Base-by-base conservation (phyloP, 1,140 invertebrate species). In the Drosophila mauritiana region DNA sequence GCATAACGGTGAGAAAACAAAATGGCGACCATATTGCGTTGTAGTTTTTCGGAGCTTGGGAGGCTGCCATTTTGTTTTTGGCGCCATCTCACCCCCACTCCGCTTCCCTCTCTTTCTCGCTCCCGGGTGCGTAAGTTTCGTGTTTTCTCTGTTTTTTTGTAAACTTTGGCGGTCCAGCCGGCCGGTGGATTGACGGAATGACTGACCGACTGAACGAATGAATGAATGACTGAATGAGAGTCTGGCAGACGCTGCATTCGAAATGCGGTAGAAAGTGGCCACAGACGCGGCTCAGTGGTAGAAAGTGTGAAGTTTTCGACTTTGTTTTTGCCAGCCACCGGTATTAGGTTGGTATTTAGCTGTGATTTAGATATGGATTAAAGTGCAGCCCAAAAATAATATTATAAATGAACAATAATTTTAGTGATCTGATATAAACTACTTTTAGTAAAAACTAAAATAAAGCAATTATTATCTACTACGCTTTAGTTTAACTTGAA, bases 21-120 rank as follows among this genome's bases (percentile, higher is more conserved):
- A 89, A 89, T 89, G 84, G 84, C 84, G 73, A 78, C 84, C 84
- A 89, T 84, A 90, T 78, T 89, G 84, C 84, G 84, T 84, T 76
- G 84, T 80, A 83, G 75, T 89, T 80, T 70, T 69, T 61, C 58
- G 73, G 52, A 75, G 83, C 78, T 82, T 88, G 69, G 43, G 57
- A 68, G 68, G 62, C 83, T 80, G 83, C 84, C 83, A 88, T 88
- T 88, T 88, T 88, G 84, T 88, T 89, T 88, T 88, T 69, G 62
- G 43, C 65, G 58, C 80, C 79, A 83, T 78, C 73, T 52, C 67
- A 31, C 65, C 62, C 52, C 27, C 61, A 58, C 62, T 11, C 27
- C 43, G 17, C 17, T 13, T 25, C 20, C 20, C 11, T 53, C 48
- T 22, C 51, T 54, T 22, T 51, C 22, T 31, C 67, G 15, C 39